Evolutionary conservation across 2,113 vertebrate genomes (phyloP), one percentile per base, ranked within the genome.

Genomic region (Sinocyclocheilus anophthalmus): DNA sequence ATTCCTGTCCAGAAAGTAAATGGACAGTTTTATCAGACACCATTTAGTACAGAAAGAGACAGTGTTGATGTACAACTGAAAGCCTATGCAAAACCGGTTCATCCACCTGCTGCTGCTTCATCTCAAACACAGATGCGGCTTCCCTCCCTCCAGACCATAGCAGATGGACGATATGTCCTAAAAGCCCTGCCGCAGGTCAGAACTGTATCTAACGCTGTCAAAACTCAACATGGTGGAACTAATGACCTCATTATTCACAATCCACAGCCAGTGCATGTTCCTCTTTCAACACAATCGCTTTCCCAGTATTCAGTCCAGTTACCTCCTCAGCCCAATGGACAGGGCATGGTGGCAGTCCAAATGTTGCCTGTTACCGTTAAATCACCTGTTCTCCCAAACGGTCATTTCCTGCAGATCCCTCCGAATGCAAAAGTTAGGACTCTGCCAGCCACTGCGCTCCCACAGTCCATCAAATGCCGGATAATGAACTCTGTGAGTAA

Each of bases 401-500:
- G 95, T 83, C 95, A 96, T 91, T 94, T 94, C 87, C 95, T 97
- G 84, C 96, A 96, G 90, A 97, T 96, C 81, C 96, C 96, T 33
- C 89, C 95, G 57, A 88, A 96, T 88, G 94, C 96, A 57, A 94
- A 96, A 89, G 94, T 97, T 85, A 94, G 90, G 90, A 95, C 93
- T 59, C 87, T 97, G 55, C 95, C 95, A 33, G 94, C 93, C 0
- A 96, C 96, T 81, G 92, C 93, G 18, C 93, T 96, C 63, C 95
- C 96, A 53, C 88, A 92, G 65, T 89, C 88, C 63, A 89, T 96
- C 84, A 95, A 96, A 91, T 95, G 95, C 81, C 96, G 94, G 79
- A 96, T 96, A 72, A 86, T 95, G 81, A 87, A 93, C 37, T 65
- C 93, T 30, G 72, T 93, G 48, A 83, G 92, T 6, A 88, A 83